phyloP scores from a whole-genome alignment of 35 echinoderm and acorn worm genomes.

The Anneissia japonica region DNA sequence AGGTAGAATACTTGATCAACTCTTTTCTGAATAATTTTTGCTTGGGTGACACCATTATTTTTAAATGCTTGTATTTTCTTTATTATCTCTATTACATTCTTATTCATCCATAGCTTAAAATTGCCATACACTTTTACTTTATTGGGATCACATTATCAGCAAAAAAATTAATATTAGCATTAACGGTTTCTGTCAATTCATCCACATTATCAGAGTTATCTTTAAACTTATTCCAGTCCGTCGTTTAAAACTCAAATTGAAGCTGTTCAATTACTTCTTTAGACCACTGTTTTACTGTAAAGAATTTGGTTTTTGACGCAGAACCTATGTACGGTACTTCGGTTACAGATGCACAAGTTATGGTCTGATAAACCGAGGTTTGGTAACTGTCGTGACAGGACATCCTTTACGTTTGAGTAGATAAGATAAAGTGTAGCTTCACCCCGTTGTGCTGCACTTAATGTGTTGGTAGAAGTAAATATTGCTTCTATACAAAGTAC shows the following conservation, averaged over 20 bases:
- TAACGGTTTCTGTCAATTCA: too few relatives aligned
- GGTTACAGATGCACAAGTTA: conserved; percentile 22
- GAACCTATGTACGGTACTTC: conserved; percentile 31
- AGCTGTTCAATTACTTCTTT: not conserved
- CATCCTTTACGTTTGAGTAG: conserved; percentile 15
- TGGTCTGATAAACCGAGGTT: conserved; percentile 30
- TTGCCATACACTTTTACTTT: conserved; percentile 41
- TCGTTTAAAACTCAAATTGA: not conserved
- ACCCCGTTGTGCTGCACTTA: not conserved
- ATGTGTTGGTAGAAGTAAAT: conserved; percentile 32
- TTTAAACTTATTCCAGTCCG: conserved; percentile 31
- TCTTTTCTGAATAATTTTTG: too few relatives aligned
- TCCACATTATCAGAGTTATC: not conserved
- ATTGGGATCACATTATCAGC: conserved; percentile 8
- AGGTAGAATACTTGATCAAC: too few relatives aligned
- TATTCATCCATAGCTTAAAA: conserved; percentile 52
- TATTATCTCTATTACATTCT: conserved; percentile 29
- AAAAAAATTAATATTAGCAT: conserved; percentile 35
- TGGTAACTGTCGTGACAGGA: not conserved
- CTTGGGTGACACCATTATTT: too few relatives aligned
- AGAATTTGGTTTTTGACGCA: conserved; percentile 11
- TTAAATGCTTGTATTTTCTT: too few relatives aligned
- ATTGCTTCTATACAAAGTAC: not conserved
- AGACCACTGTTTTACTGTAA: conserved; percentile 16
- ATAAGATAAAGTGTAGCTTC: conserved; percentile 9